These are phyloP conservation scores for Plumapathes pennacea DNA, from an alignment of 92 coral and sea anemone species.

Conservation along the genomic window DNA sequence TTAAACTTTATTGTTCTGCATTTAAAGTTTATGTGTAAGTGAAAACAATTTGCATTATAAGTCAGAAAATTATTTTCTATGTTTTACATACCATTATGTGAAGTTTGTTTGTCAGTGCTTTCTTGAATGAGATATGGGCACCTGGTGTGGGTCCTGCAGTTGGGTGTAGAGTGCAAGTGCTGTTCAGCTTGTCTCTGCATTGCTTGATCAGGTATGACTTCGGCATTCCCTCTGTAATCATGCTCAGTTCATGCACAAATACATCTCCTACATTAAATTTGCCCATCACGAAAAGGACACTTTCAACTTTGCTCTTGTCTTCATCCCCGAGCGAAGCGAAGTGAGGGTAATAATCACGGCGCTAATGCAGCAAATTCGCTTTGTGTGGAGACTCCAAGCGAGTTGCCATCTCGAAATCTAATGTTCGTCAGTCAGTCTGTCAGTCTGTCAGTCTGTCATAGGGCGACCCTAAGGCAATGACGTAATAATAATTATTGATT, in stretches of 20 bases:
- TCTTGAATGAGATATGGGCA: slow-evolving; percentile 16
- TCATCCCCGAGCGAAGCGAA: slow-evolving; percentile 17
- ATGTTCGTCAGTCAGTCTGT: not conserved
- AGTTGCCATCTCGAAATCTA: no score
- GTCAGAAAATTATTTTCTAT: not conserved
- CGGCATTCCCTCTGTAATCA: slow-evolving; percentile 44
- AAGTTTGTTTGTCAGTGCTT: slow-evolving; percentile 5
- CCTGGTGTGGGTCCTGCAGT: slow-evolving; percentile 30
- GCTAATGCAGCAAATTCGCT: no score
- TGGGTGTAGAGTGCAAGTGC: slow-evolving; percentile 34
- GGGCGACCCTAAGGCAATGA: no score
- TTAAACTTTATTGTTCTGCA: not conserved
- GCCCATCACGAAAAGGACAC: slow-evolving; percentile 37
- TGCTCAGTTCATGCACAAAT: slow-evolving; percentile 40
- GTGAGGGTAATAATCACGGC: slow-evolving; percentile 9
- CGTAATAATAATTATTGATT: no score
- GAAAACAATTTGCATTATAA: not conserved
- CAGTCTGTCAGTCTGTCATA: no score
- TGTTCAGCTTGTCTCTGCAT: slow-evolving; percentile 40
- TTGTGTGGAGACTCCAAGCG: no score
- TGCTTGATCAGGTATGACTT: slow-evolving; percentile 52
- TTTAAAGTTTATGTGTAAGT: not conserved
- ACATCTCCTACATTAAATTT: slow-evolving; percentile 47
- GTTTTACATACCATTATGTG: slow-evolving; percentile 7
- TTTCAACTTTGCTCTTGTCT: slow-evolving; percentile 31